Evolutionary conservation across 2,888 invertebrate species (phyloP), one percentile per base, ranked within the genome.

Genomic region (Conomelus anceps): DNA sequence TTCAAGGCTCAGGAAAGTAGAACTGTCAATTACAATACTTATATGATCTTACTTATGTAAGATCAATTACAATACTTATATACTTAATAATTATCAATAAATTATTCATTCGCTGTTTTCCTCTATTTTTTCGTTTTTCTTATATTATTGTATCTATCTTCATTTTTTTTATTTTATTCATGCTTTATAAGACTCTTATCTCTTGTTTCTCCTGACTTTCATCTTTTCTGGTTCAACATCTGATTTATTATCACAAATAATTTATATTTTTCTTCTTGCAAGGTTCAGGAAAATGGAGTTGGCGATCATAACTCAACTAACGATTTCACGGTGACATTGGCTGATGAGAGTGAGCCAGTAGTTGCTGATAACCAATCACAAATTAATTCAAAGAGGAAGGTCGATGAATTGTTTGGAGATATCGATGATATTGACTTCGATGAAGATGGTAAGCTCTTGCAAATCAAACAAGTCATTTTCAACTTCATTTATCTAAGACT

Each of bases 401-500:
- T 94, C 0, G 95, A 96, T 91, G 96, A 97, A 91, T 92, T 97
- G 20, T 96, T 97, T 93, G 96, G 96, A 3, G 96, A 96, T 92
- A 96, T 96, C 84, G 95, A 94, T 92, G 96, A 96, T 92, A 94
- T 96, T 90, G 94, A 95, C 88, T 94, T 94, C 91, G 94, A 95
- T 91, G 94, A 95, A 91, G 93, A 91, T 26, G 63, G 90, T 89
- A 88, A 91, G 89, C 84, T 89, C 24, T 89, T 9, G 22, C 17
- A 84, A 63, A 7, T 24, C 20, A 87, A 87, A 17, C 22, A 22
- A 3, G 7, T 7, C 24, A 17, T 87, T 23, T 13, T 26, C 3
- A 29, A 3, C 23, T 87, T 29, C 29, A 41, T 41, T 13, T 13
- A 41, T 41, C n/a, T n/a, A n/a, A n/a, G n/a, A n/a, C n/a, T n/a